A percentile compares a stretch with the other conserved stretches of the same genome.
These are phyloP conservation scores for Leptogaster cylindrica DNA, from an alignment of 2,888 invertebrate species.

Conservation along the genomic window DNA sequence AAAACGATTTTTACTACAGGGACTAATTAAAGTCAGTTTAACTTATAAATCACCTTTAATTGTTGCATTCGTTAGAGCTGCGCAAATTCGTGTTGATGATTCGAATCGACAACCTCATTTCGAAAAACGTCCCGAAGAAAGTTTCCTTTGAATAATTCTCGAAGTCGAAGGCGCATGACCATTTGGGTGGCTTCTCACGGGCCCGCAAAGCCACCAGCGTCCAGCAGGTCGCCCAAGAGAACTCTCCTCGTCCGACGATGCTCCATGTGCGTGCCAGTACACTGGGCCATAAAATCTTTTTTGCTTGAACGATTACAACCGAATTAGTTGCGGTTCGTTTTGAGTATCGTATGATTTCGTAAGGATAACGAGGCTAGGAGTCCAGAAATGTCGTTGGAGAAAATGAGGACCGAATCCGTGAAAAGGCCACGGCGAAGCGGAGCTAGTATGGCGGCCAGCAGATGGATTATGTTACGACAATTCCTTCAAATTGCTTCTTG, in stretches of 20 bases:
- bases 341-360: background rate
- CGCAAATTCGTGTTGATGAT: no score
- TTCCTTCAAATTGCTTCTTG: background rate
- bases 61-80: no score
- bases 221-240: no score
- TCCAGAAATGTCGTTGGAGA: background rate
- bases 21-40: no score
- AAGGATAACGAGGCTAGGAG: background rate
- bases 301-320: slow-evolving; percentile 19
- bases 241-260: background rate
- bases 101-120: no score
- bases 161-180: no score
- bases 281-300: slow-evolving; percentile 34
- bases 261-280: slow-evolving; percentile 18
- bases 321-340: slow-evolving; percentile 25
- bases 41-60: no score
- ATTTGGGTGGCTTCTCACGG: no score
- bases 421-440: background rate
- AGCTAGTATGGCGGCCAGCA: background rate
- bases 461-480: background rate
- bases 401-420: background rate
- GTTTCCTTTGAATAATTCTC: no score
- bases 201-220: background rate
- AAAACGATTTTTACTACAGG: no score
- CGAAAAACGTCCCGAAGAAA: no score